A percentile compares a stretch with the other conserved stretches of the same genome.
These are phyloP conservation scores for Axis porcinus DNA, from an alignment of 2,113 vertebrate genomes.

Conservation along the genomic window DNA sequence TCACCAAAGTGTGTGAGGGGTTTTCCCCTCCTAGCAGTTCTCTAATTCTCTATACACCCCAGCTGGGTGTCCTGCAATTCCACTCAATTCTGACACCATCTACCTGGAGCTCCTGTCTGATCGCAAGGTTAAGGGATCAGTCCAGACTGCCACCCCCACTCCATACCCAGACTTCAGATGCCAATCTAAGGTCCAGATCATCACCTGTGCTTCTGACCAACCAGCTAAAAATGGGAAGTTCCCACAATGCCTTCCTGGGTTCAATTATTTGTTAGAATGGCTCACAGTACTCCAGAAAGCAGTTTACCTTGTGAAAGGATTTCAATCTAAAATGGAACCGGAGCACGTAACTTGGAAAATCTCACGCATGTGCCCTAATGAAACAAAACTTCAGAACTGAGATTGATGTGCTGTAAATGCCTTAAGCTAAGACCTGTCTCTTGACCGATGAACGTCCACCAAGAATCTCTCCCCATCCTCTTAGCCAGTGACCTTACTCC, in stretches of 20 bases:
- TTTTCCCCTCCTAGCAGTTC: neutral
- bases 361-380: neutral
- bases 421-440: neutral
- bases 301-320: neutral
- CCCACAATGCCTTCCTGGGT: neutral
- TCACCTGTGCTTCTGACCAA: neutral
- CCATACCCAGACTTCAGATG: neutral
- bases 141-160: neutral
- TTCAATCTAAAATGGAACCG: neutral
- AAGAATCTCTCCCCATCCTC: neutral
- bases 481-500: neutral
- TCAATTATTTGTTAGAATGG: neutral
- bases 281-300: neutral
- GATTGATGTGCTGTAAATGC: neutral
- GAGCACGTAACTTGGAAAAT: neutral
- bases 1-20: neutral
- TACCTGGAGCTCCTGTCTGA: neutral
- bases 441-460: neutral
- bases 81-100: neutral
- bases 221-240: neutral
- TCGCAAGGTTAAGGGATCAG: neutral
- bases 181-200: neutral
- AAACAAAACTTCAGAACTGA: neutral
- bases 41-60: neutral
- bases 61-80: neutral